Conservation (phyloP, 2,888 invertebrate genomes). For the Stegophylla sp. region DNA sequence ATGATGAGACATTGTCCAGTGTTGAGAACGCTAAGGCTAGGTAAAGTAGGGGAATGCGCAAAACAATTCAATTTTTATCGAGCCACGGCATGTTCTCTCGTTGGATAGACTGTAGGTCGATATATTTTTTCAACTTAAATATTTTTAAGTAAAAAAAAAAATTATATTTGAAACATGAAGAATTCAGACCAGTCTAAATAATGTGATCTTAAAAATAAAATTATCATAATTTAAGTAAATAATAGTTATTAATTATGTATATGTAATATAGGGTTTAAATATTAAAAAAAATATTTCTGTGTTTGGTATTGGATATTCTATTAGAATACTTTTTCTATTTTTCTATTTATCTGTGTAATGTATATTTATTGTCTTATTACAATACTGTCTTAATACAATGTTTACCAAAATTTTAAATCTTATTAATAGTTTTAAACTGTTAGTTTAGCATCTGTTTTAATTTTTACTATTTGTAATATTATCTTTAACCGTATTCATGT, state of each 20-base stretch:
- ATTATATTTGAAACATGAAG: slow-evolving; percentile 46
- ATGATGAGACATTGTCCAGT: too few species aligned
- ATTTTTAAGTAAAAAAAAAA: slow-evolving; percentile 42
- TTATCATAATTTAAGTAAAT: slow-evolving; percentile 44
- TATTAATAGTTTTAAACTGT: slow-evolving; percentile 19
- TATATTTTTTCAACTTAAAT: slow-evolving; percentile 46
- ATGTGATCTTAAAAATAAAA: slow-evolving; percentile 58
- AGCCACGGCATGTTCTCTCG: too few species aligned
- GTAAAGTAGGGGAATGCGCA: too few species aligned
- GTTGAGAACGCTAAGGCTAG: too few species aligned
- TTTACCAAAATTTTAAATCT: slow-evolving; percentile 27
- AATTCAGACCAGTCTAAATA: slow-evolving; percentile 54
- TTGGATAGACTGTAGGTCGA: too few species aligned
- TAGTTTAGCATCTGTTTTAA: slow-evolving; percentile 13
- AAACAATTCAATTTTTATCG: too few species aligned
- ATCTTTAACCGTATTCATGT: slow-evolving; percentile 42
- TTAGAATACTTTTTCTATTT: slow-evolving; percentile 28
- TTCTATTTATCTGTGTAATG: slow-evolving; percentile 29
- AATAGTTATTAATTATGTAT: slow-evolving; percentile 48
- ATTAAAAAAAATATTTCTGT: slow-evolving; percentile 45
- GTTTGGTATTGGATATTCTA: slow-evolving; percentile 39
- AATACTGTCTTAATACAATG: too few species aligned
- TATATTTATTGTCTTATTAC: slow-evolving; percentile 22
- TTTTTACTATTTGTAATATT: slow-evolving; percentile 20
- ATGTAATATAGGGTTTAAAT: slow-evolving; percentile 56